These are phyloP conservation scores for Lamellibrachia luymesi DNA, from an alignment of 1,140 invertebrate species.

Conservation along the genomic window DNA sequence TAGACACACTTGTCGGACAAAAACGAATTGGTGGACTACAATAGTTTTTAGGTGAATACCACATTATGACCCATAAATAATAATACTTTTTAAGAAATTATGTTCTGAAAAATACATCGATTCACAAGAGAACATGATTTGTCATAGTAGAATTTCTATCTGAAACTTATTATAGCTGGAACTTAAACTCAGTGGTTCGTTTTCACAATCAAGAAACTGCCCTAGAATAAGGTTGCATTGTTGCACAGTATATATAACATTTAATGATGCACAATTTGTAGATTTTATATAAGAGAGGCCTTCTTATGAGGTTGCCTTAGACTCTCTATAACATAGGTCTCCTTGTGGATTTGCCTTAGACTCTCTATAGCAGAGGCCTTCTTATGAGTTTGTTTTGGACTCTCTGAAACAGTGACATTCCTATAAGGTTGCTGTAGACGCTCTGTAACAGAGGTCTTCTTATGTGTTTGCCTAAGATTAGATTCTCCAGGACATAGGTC, in stretches of 20 bases:
- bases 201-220: background rate
- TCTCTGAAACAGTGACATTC: too few relatives aligned
- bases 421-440: too few relatives aligned
- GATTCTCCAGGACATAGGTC: too few relatives aligned
- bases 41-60: background rate
- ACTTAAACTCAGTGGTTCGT: background rate
- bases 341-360: background rate
- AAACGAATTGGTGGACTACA: background rate
- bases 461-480: background rate
- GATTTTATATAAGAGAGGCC: background rate
- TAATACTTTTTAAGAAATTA: background rate
- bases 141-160: background rate
- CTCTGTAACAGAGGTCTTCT: too few relatives aligned
- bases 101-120: too few relatives aligned
- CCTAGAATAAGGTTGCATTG: background rate
- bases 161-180: background rate
- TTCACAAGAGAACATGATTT: background rate
- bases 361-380: background rate
- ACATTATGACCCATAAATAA: background rate
- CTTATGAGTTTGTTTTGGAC: background rate
- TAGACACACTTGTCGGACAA: background rate
- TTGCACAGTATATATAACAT: background rate
- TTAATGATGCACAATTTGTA: background rate
- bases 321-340: background rate
- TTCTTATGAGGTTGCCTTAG: background rate